These are phyloP conservation scores for Silurus glanis DNA, from an alignment of 2,113 vertebrate species.

Conservation along the genomic window DNA sequence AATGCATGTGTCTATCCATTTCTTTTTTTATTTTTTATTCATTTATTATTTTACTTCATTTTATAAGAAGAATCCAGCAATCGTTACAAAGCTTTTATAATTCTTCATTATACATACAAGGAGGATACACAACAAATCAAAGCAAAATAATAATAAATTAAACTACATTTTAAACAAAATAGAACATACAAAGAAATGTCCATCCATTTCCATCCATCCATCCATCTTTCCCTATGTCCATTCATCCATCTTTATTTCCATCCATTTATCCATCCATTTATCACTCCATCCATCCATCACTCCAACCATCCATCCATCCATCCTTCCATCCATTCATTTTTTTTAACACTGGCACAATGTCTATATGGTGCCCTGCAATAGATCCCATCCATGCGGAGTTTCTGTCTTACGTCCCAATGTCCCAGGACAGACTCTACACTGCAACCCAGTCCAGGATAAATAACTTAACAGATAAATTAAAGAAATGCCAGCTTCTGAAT, in stretches of 20 bases:
- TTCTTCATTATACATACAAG: too few species aligned
- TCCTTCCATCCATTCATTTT: background rate
- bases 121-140: too few species aligned
- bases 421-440: background rate
- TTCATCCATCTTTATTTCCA: background rate
- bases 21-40: too few species aligned
- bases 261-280: background rate
- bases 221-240: background rate
- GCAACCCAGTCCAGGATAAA: background rate
- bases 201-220: background rate
- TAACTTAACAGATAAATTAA: background rate
- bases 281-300: background rate
- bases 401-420: background rate
- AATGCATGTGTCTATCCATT: too few species aligned
- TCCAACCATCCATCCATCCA: background rate
- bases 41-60: too few species aligned
- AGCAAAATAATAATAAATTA: background rate
- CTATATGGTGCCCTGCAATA: background rate
- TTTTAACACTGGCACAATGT: background rate
- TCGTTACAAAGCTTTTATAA: too few species aligned
- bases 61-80: too few species aligned
- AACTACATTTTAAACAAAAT: background rate
- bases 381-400: background rate
- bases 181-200: background rate
- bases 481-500: background rate